A percentile compares a stretch with the other conserved stretches of the same genome.
phyloP scores from a whole-genome alignment of 30 jellyfish, hydroid and myxozoan species.

The Pelagia noctiluca region DNA sequence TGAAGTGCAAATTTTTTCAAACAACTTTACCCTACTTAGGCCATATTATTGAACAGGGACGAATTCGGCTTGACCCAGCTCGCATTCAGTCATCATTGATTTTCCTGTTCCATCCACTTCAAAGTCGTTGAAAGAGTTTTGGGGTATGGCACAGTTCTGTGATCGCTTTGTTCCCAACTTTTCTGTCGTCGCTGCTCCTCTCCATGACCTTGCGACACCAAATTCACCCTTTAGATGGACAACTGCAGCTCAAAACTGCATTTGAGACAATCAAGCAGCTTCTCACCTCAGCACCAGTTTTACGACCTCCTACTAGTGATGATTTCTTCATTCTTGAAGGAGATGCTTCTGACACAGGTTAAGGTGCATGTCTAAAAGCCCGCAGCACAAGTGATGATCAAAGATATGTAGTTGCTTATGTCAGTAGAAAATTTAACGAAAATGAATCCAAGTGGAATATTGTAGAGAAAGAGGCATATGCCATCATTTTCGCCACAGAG shows the following conservation, averaged over 20 bases:
- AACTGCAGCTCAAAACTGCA: conserved; percentile 29
- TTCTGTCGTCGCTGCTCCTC: conserved; percentile 38
- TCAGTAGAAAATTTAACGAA: conserved; percentile 5
- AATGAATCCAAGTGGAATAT: conserved; percentile 9
- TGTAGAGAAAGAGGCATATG: no score
- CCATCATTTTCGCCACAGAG: conserved; percentile 32
- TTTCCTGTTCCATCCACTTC: background rate
- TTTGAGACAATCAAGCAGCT: no score
- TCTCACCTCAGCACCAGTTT: conserved; percentile 55
- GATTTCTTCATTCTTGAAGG: conserved; percentile 42
- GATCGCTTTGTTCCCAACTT: background rate
- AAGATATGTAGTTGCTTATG: conserved; percentile 18
- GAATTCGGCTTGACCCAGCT: conserved; percentile 37
- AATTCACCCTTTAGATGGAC: conserved; percentile 41
- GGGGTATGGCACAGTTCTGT: background rate
- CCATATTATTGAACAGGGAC: conserved; percentile 43
- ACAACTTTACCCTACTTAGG: conserved; percentile 32
- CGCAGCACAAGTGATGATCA: conserved; percentile 25
- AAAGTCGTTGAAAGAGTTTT: conserved; percentile 1
- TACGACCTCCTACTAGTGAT: conserved; percentile 40
- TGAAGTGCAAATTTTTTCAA: conserved; percentile 47
- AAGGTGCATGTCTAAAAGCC: conserved; percentile 47
- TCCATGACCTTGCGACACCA: conserved; percentile 27
- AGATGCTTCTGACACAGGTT: conserved; percentile 31
- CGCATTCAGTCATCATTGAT: conserved; percentile 11